Percentiles rank a stretch among this genome's conserved stretches.
Evolutionary conservation across 2,797 vertebrate species (phyloP).

Genomic region (Myotis daubentonii): DNA sequence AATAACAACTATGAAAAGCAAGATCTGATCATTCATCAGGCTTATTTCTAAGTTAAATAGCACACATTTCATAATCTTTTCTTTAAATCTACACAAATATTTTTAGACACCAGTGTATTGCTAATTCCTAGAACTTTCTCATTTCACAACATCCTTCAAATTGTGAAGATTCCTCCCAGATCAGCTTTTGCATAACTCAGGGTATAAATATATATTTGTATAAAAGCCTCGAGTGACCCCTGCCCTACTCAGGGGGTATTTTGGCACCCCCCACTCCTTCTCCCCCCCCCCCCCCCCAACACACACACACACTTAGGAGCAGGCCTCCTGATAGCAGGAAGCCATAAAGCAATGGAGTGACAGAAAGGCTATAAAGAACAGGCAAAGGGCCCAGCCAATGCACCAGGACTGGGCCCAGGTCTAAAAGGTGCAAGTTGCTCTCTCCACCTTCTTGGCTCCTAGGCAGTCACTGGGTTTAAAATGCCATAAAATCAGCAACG

Average conservation of each 20-base stretch:
- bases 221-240: not conserved
- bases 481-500: not conserved
- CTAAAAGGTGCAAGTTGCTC: not conserved
- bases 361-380: not conserved
- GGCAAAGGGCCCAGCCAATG: not conserved
- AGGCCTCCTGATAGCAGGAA: not conserved
- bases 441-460: not conserved
- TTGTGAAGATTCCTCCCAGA: not conserved
- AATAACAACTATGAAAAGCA: not conserved
- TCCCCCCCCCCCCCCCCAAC: no score
- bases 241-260: not conserved
- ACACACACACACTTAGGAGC: not conserved
- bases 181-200: not conserved
- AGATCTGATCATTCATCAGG: not conserved
- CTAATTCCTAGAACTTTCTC: slow-evolving; percentile 38
- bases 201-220: not conserved
- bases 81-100: not conserved
- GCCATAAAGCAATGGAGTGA: not conserved
- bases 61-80: not conserved
- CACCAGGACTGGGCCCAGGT: not conserved
- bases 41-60: not conserved
- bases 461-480: not conserved
- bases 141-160: not conserved
- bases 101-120: slow-evolving; percentile 29
- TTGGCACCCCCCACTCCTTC: not conserved